phyloP scores from a whole-genome alignment of 30 jellyfish, hydroid and myxozoan species.

The Turritopsis dohrnii region DNA sequence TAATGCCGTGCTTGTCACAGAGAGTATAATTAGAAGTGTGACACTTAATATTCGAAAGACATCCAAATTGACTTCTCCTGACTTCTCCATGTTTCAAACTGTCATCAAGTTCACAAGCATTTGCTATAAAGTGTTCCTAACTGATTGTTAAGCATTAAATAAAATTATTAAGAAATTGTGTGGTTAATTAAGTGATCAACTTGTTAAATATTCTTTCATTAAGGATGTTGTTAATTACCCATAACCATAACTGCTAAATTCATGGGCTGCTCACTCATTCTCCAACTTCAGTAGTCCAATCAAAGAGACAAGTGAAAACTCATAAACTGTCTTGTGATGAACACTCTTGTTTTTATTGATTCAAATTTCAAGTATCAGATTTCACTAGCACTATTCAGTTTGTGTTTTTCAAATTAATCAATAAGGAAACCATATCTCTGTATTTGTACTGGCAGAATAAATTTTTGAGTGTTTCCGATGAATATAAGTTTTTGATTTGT shows the following conservation, averaged over 20 bases:
- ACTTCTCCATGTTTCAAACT: neutral
- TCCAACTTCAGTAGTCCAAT: neutral
- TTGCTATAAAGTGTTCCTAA: neutral
- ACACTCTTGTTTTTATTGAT: neutral
- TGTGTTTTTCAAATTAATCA: neutral
- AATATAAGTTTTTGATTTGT: neutral
- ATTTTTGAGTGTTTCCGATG: neutral
- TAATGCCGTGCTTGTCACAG: neutral
- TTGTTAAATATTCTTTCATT: neutral
- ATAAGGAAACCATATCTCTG: neutral
- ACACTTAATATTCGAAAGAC: neutral
- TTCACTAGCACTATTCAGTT: neutral
- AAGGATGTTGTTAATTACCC: neutral
- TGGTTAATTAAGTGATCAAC: neutral
- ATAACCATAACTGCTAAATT: neutral
- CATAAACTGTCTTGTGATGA: neutral
- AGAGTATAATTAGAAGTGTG: neutral
- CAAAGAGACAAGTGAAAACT: neutral
- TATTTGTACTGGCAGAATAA: neutral
- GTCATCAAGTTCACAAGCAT: neutral
- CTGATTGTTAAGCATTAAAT: neutral
- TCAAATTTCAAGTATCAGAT: neutral
- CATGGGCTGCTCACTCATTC: neutral
- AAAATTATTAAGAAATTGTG: neutral
- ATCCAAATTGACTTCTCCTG: slow-evolving; percentile 1